These are phyloP conservation scores for Frieseomelitta varia DNA, from an alignment of 1,140 invertebrate species.

Conservation along the genomic window DNA sequence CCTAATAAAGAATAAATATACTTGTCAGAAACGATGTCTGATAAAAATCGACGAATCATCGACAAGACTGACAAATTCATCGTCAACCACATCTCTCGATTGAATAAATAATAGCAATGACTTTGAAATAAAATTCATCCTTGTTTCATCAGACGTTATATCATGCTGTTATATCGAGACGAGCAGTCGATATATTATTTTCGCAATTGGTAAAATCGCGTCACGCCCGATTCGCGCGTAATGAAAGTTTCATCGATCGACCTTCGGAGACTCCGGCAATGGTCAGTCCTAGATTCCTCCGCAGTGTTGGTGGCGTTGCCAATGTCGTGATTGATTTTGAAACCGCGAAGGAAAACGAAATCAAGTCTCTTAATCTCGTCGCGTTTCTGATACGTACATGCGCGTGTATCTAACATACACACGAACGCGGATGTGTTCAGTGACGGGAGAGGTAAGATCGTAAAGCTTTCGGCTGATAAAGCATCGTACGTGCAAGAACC, in stretches of 20 bases:
- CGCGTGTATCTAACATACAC: not conserved
- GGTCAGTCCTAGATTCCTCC: slow-evolving; percentile 52
- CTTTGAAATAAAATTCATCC: not conserved
- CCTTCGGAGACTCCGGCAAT: slow-evolving; percentile 46
- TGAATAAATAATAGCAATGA: not conserved
- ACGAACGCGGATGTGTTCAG: not conserved
- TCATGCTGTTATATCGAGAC: not conserved
- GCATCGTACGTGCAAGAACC: not conserved
- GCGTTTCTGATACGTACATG: not conserved
- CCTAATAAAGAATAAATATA: too few species aligned
- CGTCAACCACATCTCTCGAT: not conserved
- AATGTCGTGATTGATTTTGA: slow-evolving; percentile 41
- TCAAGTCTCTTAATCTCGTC: not conserved
- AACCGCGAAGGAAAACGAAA: not conserved
- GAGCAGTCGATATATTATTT: not conserved
- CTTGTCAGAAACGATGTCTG: too few species aligned
- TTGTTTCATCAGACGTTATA: not conserved
- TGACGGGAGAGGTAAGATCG: too few species aligned
- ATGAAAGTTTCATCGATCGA: slow-evolving; percentile 20
- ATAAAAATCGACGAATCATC: too few species aligned
- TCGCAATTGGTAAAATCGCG: not conserved
- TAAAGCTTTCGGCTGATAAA: slow-evolving; percentile 29
- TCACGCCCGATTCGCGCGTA: slow-evolving; percentile 7
- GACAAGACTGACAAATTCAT: not conserved
- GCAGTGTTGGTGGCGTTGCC: slow-evolving; percentile 31